Conservation (phyloP, 2,888 invertebrate species). For the Hirtodrosophila cameraria region DNA sequence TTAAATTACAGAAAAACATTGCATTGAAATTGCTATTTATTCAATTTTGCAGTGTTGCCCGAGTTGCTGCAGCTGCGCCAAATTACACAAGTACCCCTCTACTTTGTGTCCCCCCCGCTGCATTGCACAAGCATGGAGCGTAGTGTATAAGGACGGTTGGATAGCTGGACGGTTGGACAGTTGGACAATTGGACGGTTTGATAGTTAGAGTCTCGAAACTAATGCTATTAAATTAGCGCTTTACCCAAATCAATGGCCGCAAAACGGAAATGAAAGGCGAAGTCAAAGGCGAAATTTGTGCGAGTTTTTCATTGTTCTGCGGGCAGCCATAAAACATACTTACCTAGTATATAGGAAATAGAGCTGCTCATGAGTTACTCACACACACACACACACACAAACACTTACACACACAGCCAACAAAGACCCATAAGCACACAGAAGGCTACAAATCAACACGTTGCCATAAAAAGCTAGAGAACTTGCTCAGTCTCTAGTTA, state of each 20-base stretch:
- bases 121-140: background rate
- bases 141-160: background rate
- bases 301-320: constrained; percentile 32
- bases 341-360: constrained; percentile 34
- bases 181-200: constrained; percentile 6
- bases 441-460: constrained; percentile 64
- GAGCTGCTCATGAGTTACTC: constrained; percentile 48
- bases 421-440: constrained; percentile 3
- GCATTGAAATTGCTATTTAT: constrained; percentile 62
- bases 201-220: constrained; percentile 23
- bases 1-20: constrained; percentile 68
- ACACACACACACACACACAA: constrained; percentile 7
- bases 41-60: constrained; percentile 50
- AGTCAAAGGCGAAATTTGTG: constrained; percentile 35
- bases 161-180: constrained; percentile 1
- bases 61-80: constrained; percentile 57
- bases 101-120: too few relatives aligned
- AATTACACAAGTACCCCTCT: constrained; percentile 32
- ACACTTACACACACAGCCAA: constrained; percentile 4
- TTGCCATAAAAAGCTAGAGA: constrained; percentile 39
- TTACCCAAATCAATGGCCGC: constrained; percentile 52
- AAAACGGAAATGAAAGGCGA: constrained; percentile 55
- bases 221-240: constrained; percentile 67
- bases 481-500: constrained; percentile 27
- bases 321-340: constrained; percentile 39